Evolutionary conservation across 2,113 vertebrate genomes (phyloP).

Genomic region (Tricholaema leucomelas): DNA sequence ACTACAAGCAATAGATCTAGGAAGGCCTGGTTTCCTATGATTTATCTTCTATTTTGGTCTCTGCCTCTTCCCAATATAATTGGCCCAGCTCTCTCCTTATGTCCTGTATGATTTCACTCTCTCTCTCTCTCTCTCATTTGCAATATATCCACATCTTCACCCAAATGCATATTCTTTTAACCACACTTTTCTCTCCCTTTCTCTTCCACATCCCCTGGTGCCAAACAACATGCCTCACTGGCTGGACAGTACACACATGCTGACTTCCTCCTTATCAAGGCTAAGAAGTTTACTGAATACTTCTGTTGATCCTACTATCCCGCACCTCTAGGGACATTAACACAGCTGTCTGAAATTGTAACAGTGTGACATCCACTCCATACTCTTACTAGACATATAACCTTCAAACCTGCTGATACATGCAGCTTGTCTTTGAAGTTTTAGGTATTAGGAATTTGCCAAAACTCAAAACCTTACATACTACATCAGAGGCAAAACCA

Average conservation of each 20-base stretch:
- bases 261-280: not conserved
- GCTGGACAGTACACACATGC: not conserved
- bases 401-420: slow-evolving; percentile 2
- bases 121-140: not conserved
- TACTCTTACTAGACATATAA: not conserved
- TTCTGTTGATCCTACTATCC: not conserved
- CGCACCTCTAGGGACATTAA: not conserved
- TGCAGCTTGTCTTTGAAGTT: slow-evolving; percentile 5
- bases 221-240: not conserved
- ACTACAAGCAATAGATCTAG: not conserved
- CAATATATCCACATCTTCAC: not conserved
- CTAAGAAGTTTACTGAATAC: not conserved
- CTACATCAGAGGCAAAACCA: not conserved
- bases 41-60: not conserved
- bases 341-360: slow-evolving; percentile 7
- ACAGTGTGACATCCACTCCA: not conserved
- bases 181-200: not conserved
- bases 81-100: not conserved
- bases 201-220: not conserved
- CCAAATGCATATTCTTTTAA: not conserved
- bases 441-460: not conserved
- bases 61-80: not conserved
- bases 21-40: not conserved
- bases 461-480: not conserved
- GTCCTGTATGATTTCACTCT: not conserved